Conservation (phyloP, 2,113 vertebrate genomes). For the Ageneiosus marmoratus region DNA sequence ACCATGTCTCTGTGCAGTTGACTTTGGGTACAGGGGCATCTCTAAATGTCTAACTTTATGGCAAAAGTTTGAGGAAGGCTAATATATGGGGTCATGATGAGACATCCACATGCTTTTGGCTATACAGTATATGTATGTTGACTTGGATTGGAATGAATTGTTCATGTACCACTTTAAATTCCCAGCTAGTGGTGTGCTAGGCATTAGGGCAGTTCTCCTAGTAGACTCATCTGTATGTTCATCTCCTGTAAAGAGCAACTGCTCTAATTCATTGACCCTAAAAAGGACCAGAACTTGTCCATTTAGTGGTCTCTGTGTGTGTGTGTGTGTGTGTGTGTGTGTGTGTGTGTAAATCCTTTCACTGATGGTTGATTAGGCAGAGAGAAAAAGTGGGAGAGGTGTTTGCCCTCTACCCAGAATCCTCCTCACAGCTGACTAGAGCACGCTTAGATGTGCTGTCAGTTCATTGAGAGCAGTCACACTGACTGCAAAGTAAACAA, state of each 20-base stretch:
- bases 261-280: slow-evolving; percentile 53
- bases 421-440: slow-evolving; percentile 75
- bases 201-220: neutral
- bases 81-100: neutral
- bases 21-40: too few species aligned
- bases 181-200: neutral
- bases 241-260: slow-evolving; percentile 58
- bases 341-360: slow-evolving; percentile 84
- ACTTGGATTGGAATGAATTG: neutral
- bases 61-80: neutral
- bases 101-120: neutral
- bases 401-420: slow-evolving; percentile 87
- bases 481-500: slow-evolving; percentile 76
- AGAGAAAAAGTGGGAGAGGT: slow-evolving; percentile 81
- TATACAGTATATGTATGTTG: neutral
- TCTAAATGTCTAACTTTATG: neutral
- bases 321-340: slow-evolving; percentile 27
- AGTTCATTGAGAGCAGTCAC: slow-evolving; percentile 71
- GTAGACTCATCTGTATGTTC: slow-evolving; percentile 23
- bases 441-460: slow-evolving; percentile 82
- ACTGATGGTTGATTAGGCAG: slow-evolving; percentile 80
- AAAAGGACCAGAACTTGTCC: slow-evolving; percentile 67
- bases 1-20: neutral
- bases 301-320: slow-evolving; percentile 41
- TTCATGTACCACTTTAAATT: neutral